Evolutionary conservation across 2,797 vertebrate genomes (phyloP), one percentile per base, ranked within the genome.

Genomic region (Luscinia megarhynchos): DNA sequence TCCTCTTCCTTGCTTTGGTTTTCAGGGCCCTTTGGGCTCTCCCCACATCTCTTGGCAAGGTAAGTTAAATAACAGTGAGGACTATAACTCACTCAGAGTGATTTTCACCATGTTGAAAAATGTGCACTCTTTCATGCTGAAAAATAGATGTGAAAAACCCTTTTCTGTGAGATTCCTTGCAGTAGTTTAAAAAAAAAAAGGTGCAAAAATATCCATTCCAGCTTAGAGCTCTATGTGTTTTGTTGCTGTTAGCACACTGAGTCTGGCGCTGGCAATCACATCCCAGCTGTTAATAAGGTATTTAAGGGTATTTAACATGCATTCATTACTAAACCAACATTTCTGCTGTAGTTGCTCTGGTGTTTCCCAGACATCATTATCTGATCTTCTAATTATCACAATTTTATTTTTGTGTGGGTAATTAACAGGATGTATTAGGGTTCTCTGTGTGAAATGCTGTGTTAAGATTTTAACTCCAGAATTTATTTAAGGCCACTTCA

Each of bases 251-350:
- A 78, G 40, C 59, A 51, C 30, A 40, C 15, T 34, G 38, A 84
- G n/a, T 34, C 46, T 90, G 72, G 53, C 0, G 0, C 81, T 84
- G 48, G 36, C 66, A 84, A 79, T 94, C 45, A 64, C 63, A 74
- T 34, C 51, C 50, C 89, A 87, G 91, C 48, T 92, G 62, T 62
- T 92, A 89, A 78, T 87, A 32, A 89, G 66, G 50, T 81, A 75
- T 84, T 92, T 84, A 76, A 89, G 63, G 63, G 6, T 66, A 76
- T 26, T 94, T 95, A 72, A 83, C 26, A 55, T 55, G 23, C 21
- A 87, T 83, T 95, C 72, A 83, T 94, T 90, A 75, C 46, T 92
- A 74, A 96, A 67, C 53, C 45, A 85, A 70, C 57, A 81, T 62
- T 90, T 69, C 67, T 91, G 62, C 83, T 80, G 34, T 64, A 91